These are phyloP conservation scores for Portunus trituberculatus DNA, from an alignment of 1,140 invertebrate species.

Conservation along the genomic window DNA sequence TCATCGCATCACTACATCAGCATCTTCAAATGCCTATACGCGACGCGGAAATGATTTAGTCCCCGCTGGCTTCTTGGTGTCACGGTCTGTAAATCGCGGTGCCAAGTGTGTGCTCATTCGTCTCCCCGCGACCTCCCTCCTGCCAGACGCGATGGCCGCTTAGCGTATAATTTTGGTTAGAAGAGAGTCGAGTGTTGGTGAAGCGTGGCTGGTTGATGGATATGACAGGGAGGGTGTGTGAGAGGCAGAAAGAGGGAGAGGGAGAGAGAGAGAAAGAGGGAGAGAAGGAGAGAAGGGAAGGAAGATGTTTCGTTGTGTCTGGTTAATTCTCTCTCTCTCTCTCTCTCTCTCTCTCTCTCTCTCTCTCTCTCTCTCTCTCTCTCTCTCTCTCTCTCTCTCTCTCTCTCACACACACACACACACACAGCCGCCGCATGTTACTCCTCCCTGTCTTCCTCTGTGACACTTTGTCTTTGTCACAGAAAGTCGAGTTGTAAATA, in stretches of 20 bases:
- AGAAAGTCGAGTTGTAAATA: background rate
- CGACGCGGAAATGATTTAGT: slow-evolving; percentile 33
- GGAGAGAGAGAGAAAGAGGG: background rate
- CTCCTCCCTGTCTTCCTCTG: background rate
- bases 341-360: slow-evolving; percentile 44
- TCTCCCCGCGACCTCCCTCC: slow-evolving; percentile 28
- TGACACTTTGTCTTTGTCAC: background rate
- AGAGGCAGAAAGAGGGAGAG: background rate
- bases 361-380: slow-evolving; percentile 25
- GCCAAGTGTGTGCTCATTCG: slow-evolving; percentile 55
- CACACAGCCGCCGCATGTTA: background rate
- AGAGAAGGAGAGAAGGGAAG: background rate
- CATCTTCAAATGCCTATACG: background rate
- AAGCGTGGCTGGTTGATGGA: slow-evolving; percentile 33
- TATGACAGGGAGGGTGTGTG: background rate
- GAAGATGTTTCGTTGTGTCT: background rate
- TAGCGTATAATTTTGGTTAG: slow-evolving; percentile 74
- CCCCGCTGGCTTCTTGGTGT: slow-evolving; percentile 34
- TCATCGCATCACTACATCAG: background rate
- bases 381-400: slow-evolving; percentile 27
- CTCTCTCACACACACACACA: background rate
- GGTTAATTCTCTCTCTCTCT: slow-evolving; percentile 33
- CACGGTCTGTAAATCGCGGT: slow-evolving; percentile 57
- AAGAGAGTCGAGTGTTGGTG: slow-evolving; percentile 44
- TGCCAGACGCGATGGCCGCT: slow-evolving; percentile 67